Conservation (phyloP, 1,140 invertebrate genomes). For the Gryllus bimaculatus region DNA sequence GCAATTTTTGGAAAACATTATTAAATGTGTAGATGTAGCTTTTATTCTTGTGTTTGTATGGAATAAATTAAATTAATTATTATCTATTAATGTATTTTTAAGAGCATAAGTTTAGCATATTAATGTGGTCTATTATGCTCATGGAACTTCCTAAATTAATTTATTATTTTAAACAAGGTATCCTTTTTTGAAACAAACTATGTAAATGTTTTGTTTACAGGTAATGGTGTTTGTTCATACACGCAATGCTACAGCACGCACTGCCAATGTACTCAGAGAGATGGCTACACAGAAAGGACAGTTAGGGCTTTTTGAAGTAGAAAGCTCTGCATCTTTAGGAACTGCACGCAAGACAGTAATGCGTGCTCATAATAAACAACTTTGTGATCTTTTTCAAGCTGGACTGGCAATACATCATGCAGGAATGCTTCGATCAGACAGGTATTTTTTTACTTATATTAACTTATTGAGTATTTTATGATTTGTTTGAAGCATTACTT, state of each 20-base stretch:
- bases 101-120: no score
- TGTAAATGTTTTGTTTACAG: conserved; percentile 30
- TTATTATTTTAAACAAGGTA: no score
- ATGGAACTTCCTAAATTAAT: no score
- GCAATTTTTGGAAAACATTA: no score
- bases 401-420: conserved; percentile 97
- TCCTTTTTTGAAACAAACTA: no score
- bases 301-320: conserved; percentile 55
- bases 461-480: no score
- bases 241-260: conserved; percentile 85
- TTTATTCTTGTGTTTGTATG: no score
- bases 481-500: no score
- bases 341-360: conserved; percentile 52
- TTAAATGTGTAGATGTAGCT: no score
- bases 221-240: conserved; percentile 99
- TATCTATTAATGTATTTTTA: no score
- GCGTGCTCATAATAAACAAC: conserved; percentile 63
- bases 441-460: conserved; percentile 37
- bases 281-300: conserved; percentile 63
- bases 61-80: no score
- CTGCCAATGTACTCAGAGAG: conserved; percentile 70
- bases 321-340: conserved; percentile 46
- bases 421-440: conserved; percentile 79
- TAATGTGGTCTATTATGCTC: no score
- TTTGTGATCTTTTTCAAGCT: conserved; percentile 71